These are phyloP conservation scores for Lateolabrax maculatus DNA, from an alignment of 2,797 vertebrate genomes.

Conservation along the genomic window DNA sequence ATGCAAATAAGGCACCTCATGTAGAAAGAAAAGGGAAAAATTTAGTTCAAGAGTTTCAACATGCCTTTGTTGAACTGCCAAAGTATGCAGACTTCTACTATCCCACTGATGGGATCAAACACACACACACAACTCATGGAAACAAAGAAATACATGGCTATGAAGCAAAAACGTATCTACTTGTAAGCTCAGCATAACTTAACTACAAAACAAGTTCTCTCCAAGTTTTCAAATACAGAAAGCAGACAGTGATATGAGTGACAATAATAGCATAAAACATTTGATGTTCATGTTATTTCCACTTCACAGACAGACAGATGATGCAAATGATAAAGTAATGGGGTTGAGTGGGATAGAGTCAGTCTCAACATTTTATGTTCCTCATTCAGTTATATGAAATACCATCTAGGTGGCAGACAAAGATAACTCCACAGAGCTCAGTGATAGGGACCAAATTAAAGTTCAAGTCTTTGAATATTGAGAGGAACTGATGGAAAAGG, in stretches of 20 bases:
- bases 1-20: slow-evolving; percentile 23
- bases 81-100: slow-evolving; percentile 43
- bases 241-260: slow-evolving; percentile 1
- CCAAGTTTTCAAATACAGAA: slow-evolving; percentile 51
- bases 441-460: slow-evolving; percentile 4
- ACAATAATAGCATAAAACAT: slow-evolving; percentile 46
- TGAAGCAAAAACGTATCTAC: slow-evolving; percentile 24
- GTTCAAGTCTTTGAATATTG: not conserved
- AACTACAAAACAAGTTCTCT: slow-evolving; percentile 42
- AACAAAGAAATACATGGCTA: slow-evolving; percentile 47
- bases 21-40: slow-evolving; percentile 37
- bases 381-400: slow-evolving; percentile 19
- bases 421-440: slow-evolving; percentile 8
- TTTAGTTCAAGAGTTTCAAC: slow-evolving; percentile 36
- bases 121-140: slow-evolving; percentile 30
- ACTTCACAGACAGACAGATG: slow-evolving; percentile 25
- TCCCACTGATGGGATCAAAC: slow-evolving; percentile 55
- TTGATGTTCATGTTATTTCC: slow-evolving; percentile 45
- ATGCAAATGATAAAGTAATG: slow-evolving; percentile 20
- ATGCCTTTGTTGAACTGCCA: slow-evolving; percentile 59
- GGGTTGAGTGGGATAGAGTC: slow-evolving; percentile 8
- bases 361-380: slow-evolving; percentile 19
- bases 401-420: not conserved
- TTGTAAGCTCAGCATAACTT: slow-evolving; percentile 25
- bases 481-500: not conserved